These are phyloP conservation scores for Trachymyrmex cornetzi DNA, from an alignment of 1,140 invertebrate species.

Conservation along the genomic window DNA sequence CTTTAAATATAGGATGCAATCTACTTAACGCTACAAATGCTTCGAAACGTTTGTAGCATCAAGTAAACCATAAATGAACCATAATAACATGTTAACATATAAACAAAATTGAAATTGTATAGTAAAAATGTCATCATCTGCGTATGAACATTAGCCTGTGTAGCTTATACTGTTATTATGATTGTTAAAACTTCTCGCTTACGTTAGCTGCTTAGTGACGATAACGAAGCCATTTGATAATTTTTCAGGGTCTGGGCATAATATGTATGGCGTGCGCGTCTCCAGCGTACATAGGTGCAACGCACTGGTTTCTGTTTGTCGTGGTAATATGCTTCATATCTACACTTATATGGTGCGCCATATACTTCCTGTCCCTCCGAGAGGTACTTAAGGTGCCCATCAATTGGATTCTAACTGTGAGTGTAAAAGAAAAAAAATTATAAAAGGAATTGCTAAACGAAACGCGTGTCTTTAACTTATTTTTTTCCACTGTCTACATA, in stretches of 20 bases:
- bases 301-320: constrained; percentile 94
- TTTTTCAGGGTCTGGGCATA: constrained; percentile 92
- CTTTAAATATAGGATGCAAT: no score
- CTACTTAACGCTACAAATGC: no score
- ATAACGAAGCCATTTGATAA: background rate
- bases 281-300: constrained; percentile 88
- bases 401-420: constrained; percentile 94
- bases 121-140: background rate
- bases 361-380: constrained; percentile 93
- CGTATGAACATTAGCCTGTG: background rate
- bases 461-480: background rate
- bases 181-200: background rate
- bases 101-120: no score
- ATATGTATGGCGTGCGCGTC: constrained; percentile 93
- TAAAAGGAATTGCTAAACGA: background rate
- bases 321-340: constrained; percentile 93
- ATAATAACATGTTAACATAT: no score
- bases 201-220: background rate
- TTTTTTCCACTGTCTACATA: background rate
- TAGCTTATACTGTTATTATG: background rate
- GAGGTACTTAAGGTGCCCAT: constrained; percentile 92
- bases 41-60: no score
- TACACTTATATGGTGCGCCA: constrained; percentile 93
- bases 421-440: constrained; percentile 65
- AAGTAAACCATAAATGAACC: no score